phyloP scores from a whole-genome alignment of 1,140 invertebrate genomes.

The Schmidtea mediterranea region DNA sequence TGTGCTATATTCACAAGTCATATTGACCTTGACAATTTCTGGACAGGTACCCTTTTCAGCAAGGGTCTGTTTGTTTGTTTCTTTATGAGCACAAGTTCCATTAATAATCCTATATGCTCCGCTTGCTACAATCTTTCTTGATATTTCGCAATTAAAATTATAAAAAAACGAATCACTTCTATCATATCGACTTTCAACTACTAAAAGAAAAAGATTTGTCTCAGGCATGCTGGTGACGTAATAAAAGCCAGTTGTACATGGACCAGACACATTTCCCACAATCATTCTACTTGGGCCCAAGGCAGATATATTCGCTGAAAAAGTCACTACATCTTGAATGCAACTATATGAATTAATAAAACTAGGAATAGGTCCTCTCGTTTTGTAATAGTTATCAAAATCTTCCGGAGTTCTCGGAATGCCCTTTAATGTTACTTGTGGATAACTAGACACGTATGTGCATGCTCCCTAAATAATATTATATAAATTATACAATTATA shows the following conservation, averaged over 20 bases:
- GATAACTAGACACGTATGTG: conserved; percentile 21
- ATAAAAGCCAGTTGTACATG: conserved; percentile 29
- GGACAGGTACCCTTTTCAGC: conserved; percentile 21
- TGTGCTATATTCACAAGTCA: conserved; percentile 1
- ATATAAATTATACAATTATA: neutral
- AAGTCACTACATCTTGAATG: conserved; percentile 22
- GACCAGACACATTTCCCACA: conserved; percentile 27
- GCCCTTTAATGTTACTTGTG: conserved; percentile 25
- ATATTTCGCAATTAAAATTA: conserved; percentile 29
- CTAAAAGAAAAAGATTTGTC: conserved; percentile 27
- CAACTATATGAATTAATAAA: conserved; percentile 28
- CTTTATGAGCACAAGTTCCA: conserved; percentile 26
- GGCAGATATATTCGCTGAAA: neutral
- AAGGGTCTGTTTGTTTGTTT: conserved; percentile 15
- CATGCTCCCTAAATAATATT: conserved; percentile 17
- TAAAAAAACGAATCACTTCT: conserved; percentile 20
- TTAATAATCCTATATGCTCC: conserved; percentile 28
- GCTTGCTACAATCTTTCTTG: conserved; percentile 26
- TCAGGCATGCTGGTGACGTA: conserved; percentile 26
- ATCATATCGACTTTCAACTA: conserved; percentile 17
- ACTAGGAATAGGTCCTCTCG: conserved; percentile 26
- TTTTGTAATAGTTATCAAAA: conserved; percentile 25
- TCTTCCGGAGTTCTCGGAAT: conserved; percentile 27
- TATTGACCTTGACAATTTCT: neutral
- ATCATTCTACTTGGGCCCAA: conserved; percentile 23